phyloP scores from a whole-genome alignment of 1,140 invertebrate species.

The Sarcophaga peregrina region DNA sequence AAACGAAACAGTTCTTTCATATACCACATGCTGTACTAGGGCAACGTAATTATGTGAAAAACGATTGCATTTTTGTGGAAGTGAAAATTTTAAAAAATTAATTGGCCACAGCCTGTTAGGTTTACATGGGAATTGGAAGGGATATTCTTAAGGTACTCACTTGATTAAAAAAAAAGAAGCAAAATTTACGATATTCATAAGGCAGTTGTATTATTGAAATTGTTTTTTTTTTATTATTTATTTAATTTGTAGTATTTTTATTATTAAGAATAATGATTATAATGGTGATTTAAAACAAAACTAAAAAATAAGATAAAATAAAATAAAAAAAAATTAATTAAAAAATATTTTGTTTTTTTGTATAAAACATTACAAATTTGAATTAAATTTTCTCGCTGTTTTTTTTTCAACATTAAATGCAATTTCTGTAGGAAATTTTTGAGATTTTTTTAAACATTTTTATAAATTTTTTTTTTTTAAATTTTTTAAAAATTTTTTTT shows the following conservation, averaged over 20 bases:
- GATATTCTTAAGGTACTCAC: too few relatives aligned
- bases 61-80: constrained; percentile 76
- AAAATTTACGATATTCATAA: neutral
- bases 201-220: neutral
- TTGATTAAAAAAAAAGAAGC: too few relatives aligned
- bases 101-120: too few relatives aligned
- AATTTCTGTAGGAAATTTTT: neutral
- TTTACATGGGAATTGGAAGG: too few relatives aligned
- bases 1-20: constrained; percentile 77
- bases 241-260: neutral
- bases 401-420: constrained; percentile 5
- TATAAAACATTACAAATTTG: neutral
- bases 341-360: neutral
- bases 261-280: neutral
- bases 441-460: neutral
- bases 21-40: constrained; percentile 76
- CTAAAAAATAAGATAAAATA: constrained; percentile 34
- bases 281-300: neutral
- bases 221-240: neutral
- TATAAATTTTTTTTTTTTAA: too few relatives aligned
- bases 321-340: neutral
- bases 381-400: too few relatives aligned
- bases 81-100: constrained; percentile 66
- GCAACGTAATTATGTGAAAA: constrained; percentile 74
- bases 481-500: too few relatives aligned